These are phyloP conservation scores for Globodera rostochiensis DNA, from an alignment of 1,140 invertebrate genomes.

Conservation along the genomic window DNA sequence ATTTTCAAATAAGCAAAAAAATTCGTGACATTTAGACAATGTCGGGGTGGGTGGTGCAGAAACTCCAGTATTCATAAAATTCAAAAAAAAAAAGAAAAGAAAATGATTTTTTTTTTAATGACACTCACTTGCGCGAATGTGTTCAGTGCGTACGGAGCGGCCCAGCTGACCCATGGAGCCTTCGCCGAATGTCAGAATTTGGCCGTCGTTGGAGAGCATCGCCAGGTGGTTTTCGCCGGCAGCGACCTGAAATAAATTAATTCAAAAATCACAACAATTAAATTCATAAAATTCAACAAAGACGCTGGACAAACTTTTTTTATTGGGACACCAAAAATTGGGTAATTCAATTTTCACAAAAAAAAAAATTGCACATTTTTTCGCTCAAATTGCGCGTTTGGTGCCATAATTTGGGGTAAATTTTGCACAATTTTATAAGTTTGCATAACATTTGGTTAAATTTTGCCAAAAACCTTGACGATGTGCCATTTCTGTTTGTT, in stretches of 20 bases:
- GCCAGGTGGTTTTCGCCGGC: slow-evolving; percentile 63
- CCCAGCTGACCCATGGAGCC: slow-evolving; percentile 60
- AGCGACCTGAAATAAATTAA: slow-evolving; percentile 46
- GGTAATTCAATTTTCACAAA: too few relatives aligned
- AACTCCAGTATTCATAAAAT: slow-evolving; percentile 2
- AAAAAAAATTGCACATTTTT: too few relatives aligned
- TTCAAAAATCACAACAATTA: too few relatives aligned
- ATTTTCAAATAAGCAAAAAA: too few relatives aligned
- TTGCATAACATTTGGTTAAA: neutral
- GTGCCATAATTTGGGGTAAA: too few relatives aligned
- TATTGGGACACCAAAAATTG: too few relatives aligned
- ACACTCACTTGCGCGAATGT: slow-evolving; percentile 53
- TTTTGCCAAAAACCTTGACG: slow-evolving; percentile 45
- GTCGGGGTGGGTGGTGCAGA: too few relatives aligned
- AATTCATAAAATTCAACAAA: too few relatives aligned
- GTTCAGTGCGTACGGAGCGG: slow-evolving; percentile 48
- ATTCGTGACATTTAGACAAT: too few relatives aligned
- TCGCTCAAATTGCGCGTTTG: too few relatives aligned
- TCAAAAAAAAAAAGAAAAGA: neutral
- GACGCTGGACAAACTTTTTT: too few relatives aligned
- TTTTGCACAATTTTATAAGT: neutral
- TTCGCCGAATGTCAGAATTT: slow-evolving; percentile 63
- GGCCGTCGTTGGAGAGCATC: slow-evolving; percentile 56
- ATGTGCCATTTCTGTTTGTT: slow-evolving; percentile 32
- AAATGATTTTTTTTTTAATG: slow-evolving; percentile 27